A percentile compares a stretch with the other conserved stretches of the same genome.
Conservation (phyloP, 2,888 invertebrate species). For the Volucella inanis region DNA sequence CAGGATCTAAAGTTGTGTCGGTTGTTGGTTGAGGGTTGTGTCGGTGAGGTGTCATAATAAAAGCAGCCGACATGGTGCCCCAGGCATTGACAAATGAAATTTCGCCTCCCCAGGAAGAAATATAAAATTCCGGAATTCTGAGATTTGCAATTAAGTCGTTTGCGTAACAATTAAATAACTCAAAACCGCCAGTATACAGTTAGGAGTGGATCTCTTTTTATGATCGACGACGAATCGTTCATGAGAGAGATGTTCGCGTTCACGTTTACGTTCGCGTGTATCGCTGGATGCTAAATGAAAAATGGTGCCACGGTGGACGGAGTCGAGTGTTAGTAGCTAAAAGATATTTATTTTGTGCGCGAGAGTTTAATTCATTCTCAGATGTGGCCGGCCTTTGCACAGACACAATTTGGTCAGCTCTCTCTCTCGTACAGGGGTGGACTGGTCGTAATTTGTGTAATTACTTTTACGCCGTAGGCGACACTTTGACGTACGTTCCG, state of each 20-base stretch:
- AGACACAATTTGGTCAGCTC: constrained; percentile 18
- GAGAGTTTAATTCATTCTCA: constrained; percentile 57
- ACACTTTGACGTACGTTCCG: constrained; percentile 82
- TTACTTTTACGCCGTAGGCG: constrained; percentile 81
- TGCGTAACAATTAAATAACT: constrained; percentile 82
- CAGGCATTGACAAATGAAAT: constrained; percentile 67
- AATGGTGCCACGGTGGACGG: constrained; percentile 68
- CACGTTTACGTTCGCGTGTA: constrained; percentile 38
- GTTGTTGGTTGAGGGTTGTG: neutral
- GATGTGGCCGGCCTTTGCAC: constrained; percentile 24
- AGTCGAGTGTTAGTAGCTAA: constrained; percentile 73
- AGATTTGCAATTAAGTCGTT: constrained; percentile 81
- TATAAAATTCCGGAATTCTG: constrained; percentile 59
- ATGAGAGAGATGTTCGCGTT: constrained; percentile 45
- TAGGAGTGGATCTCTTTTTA: constrained; percentile 54
- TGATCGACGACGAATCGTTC: constrained; percentile 6
- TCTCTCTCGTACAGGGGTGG: constrained; percentile 76
- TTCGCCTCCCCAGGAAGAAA: constrained; percentile 50
- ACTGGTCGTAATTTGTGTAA: constrained; percentile 82
- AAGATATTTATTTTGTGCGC: constrained; percentile 76
- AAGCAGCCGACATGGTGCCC: constrained; percentile 69
- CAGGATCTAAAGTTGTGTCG: constrained; percentile 19
- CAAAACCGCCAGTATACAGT: constrained; percentile 65
- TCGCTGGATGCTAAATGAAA: constrained; percentile 74
- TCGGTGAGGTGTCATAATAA: constrained; percentile 73